Evolutionary conservation across 2,888 invertebrate genomes (phyloP).

Genomic region (Empis stercorea): DNA sequence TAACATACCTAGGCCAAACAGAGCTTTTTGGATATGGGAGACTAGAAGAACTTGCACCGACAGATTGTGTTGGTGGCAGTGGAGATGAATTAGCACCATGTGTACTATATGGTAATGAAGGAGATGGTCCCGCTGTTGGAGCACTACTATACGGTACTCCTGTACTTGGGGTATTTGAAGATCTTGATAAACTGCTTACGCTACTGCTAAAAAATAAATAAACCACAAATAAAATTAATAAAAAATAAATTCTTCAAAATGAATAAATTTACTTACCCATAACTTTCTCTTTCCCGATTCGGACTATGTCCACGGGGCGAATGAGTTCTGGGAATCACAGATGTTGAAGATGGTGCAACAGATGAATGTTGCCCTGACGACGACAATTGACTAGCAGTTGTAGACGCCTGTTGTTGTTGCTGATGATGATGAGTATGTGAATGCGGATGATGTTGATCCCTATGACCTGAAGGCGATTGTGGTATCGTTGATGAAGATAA

Average conservation of each 20-base stretch:
- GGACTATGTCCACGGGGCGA: conserved; percentile 69
- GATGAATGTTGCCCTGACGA: conserved; percentile 38
- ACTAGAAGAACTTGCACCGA: conserved; percentile 21
- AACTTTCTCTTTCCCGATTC: conserved; percentile 69
- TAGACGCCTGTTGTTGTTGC: conserved; percentile 18
- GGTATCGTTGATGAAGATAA: neutral
- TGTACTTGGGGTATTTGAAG: conserved; percentile 36
- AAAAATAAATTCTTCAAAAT: conserved; percentile 5
- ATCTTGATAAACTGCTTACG: conserved; percentile 69
- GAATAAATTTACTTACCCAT: conserved; percentile 47
- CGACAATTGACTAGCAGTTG: conserved; percentile 29
- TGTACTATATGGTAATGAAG: conserved; percentile 24
- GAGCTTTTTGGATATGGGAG: conserved; percentile 26
- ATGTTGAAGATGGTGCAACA: conserved; percentile 27
- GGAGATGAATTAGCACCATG: conserved; percentile 27
- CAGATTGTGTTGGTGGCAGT: conserved; percentile 18
- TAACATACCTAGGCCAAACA: conserved; percentile 33
- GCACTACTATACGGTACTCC: conserved; percentile 19
- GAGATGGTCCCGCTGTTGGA: conserved; percentile 25
- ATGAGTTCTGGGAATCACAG: conserved; percentile 45
- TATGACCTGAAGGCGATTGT: conserved; percentile 11
- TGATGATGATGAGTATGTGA: conserved; percentile 12
- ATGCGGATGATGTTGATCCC: conserved; percentile 13
- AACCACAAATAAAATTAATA: neutral
- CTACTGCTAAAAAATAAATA: conserved; percentile 45